Conservation (phyloP, 2,113 vertebrate genomes). For the Lagopus leucura region DNA sequence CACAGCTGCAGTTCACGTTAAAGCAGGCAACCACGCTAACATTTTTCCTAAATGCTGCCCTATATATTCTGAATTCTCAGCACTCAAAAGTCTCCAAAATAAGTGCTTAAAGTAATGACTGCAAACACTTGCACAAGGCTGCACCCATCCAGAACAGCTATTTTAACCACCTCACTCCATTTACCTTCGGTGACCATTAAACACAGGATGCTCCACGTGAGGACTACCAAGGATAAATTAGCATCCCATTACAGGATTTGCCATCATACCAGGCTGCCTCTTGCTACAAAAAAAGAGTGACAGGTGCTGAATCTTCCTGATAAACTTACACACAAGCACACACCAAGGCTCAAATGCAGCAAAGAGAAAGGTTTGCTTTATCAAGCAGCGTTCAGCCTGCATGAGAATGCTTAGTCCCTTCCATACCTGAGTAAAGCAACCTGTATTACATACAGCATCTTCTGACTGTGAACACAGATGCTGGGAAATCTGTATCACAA, state of each 20-base stretch:
- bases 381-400: background rate
- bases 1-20: conserved; percentile 23
- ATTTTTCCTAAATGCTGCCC: background rate
- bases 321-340: background rate
- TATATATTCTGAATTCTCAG: conserved; percentile 20
- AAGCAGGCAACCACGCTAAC: conserved; percentile 25
- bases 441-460: background rate
- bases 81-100: conserved; percentile 13
- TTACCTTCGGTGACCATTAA: background rate
- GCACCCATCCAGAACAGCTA: conserved; percentile 6
- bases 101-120: conserved; percentile 33
- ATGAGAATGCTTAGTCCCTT: background rate
- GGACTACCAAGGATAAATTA: too few species aligned
- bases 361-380: background rate
- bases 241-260: conserved; percentile 26
- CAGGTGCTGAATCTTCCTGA: background rate
- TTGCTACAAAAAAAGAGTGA: background rate
- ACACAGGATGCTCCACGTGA: background rate
- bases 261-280: conserved; percentile 12
- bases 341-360: background rate
- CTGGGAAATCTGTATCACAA: background rate
- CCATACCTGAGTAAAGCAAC: background rate
- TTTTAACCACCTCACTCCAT: background rate
- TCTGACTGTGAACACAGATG: background rate
- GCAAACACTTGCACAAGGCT: background rate